Evolutionary conservation across 2,888 invertebrate species (phyloP).

Genomic region (Tuberolachnus salignus): DNA sequence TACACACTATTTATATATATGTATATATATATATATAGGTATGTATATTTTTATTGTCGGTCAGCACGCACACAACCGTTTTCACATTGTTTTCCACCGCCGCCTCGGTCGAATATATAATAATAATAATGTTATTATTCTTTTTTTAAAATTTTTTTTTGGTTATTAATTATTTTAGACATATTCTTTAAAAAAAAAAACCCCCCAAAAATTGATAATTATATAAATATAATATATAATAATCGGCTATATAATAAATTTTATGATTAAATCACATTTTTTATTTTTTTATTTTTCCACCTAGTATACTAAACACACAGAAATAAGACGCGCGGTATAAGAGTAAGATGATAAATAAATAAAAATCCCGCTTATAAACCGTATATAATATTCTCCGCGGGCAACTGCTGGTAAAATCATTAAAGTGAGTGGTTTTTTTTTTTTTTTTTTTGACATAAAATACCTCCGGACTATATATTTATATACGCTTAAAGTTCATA

Average conservation of each 20-base stretch:
- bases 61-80: slow-evolving; percentile 43
- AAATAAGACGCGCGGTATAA: background rate
- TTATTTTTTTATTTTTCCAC: too few species aligned
- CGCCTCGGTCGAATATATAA: background rate
- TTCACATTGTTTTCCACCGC: slow-evolving; percentile 10
- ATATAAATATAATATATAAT: slow-evolving; percentile 7
- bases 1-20: too few species aligned
- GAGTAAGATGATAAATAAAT: slow-evolving; percentile 21
- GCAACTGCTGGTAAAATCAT: background rate
- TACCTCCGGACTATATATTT: too few species aligned
- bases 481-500: background rate
- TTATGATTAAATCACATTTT: slow-evolving; percentile 17
- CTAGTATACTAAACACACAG: background rate
- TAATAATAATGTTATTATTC: slow-evolving; percentile 4
- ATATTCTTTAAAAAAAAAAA: too few species aligned
- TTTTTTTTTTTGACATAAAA: slow-evolving; percentile 5
- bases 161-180: slow-evolving; percentile 23
- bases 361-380: background rate
- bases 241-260: too few species aligned
- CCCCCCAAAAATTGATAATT: too few species aligned
- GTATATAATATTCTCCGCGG: background rate
- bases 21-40: background rate
- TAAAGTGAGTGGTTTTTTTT: slow-evolving; percentile 1
- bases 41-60: slow-evolving; percentile 28
- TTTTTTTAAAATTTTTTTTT: background rate